Percentiles rank a stretch among this genome's conserved stretches.
These are phyloP conservation scores for Brenthis hecate DNA, from an alignment of 2,888 invertebrate species.

Conservation along the genomic window DNA sequence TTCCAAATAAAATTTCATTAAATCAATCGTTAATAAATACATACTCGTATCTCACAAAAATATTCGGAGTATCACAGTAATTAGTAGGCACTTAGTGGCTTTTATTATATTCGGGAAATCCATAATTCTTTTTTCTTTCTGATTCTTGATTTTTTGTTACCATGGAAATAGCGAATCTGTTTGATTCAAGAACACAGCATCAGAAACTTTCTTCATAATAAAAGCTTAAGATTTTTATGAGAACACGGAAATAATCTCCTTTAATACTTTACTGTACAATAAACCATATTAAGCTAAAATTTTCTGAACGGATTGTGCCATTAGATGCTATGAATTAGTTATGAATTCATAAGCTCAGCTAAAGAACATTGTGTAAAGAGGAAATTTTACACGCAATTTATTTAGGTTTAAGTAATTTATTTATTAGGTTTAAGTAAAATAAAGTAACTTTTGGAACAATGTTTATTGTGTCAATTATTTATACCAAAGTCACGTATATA, in stretches of 20 bases:
- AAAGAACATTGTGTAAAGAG: conserved; percentile 18
- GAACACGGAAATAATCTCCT: conserved; percentile 15
- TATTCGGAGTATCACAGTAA: too few relatives aligned
- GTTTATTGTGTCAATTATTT: conserved; percentile 20
- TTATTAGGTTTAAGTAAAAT: conserved; percentile 21
- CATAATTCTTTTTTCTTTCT: neutral
- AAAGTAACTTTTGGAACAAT: conserved; percentile 15
- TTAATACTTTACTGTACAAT: conserved; percentile 42
- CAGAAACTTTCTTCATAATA: conserved; percentile 4
- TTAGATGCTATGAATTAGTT: conserved; percentile 49
- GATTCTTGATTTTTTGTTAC: neutral
- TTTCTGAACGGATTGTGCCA: conserved; percentile 47
- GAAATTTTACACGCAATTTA: conserved; percentile 19
- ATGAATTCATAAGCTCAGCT: conserved; percentile 43
- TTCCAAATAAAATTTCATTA: too few relatives aligned
- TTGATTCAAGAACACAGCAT: neutral
- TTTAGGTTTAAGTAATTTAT: conserved; percentile 21
- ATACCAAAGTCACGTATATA: neutral
- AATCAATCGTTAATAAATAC: too few relatives aligned
- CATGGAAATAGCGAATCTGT: conserved; percentile 9
- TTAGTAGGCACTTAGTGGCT: too few relatives aligned
- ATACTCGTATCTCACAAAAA: too few relatives aligned
- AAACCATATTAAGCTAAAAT: conserved; percentile 41
- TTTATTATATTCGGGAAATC: too few relatives aligned
- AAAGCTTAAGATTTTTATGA: conserved; percentile 10